These are phyloP conservation scores for Perizoma flavofasciatum DNA, from an alignment of 2,888 invertebrate genomes.

Conservation along the genomic window DNA sequence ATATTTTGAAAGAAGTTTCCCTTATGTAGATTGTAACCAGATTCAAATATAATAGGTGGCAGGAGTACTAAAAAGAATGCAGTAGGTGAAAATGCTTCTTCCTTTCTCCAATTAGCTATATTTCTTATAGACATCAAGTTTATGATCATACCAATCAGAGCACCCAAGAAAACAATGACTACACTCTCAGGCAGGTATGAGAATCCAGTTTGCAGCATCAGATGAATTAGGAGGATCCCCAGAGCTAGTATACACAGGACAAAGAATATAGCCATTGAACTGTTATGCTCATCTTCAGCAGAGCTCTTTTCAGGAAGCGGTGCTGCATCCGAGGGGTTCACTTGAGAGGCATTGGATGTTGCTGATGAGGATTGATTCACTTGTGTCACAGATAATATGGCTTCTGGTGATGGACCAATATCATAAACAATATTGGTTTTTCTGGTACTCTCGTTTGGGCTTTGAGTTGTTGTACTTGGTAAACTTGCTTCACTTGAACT, in stretches of 20 bases:
- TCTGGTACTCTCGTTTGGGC: conserved; percentile 61
- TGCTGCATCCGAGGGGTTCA: conserved; percentile 89
- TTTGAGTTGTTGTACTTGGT: conserved; percentile 43
- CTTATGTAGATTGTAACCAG: conserved; percentile 99
- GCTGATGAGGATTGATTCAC: conserved; percentile 65
- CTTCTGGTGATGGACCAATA: conserved; percentile 62
- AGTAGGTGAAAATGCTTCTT: conserved; percentile 99
- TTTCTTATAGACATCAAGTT: conserved; percentile 95
- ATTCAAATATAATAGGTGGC: conserved; percentile 99
- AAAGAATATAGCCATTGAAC: conserved; percentile 98
- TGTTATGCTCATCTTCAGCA: conserved; percentile 97
- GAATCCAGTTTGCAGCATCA: conserved; percentile 97
- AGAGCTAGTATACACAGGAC: conserved; percentile 97
- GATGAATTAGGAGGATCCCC: conserved; percentile 96
- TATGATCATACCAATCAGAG: conserved; percentile 94
- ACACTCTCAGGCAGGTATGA: conserved; percentile 99
- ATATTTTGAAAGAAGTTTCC: conserved; percentile 98
- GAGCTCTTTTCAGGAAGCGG: conserved; percentile 94
- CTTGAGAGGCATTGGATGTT: conserved; percentile 67
- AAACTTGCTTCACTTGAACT: conserved; percentile 62
- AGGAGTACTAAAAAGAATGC: conserved; percentile 98
- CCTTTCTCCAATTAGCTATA: conserved; percentile 97
- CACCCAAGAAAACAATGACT: conserved; percentile 97
- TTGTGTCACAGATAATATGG: conserved; percentile 59
- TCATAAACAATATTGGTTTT: conserved; percentile 61